Evolutionary conservation across 2,797 vertebrate genomes (phyloP), one percentile per base, ranked within the genome.

Genomic region (Xerus rutilus): DNA sequence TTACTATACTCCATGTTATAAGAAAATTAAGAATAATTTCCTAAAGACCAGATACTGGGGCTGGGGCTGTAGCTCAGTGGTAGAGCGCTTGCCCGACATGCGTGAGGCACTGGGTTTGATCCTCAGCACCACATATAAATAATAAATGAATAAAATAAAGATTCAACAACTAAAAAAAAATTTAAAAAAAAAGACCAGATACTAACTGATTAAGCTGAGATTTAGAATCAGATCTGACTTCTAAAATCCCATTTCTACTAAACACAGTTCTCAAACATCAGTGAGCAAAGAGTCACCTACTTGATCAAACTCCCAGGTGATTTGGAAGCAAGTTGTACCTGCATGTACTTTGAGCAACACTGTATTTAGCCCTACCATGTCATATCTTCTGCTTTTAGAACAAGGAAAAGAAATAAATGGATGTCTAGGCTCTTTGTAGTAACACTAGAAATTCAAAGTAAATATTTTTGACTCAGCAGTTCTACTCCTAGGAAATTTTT

Each of bases 381-480:
- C 79, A 93, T 47, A 59, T 43, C 64, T 84, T 69, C 62, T 32
- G 47, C 78, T 62, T 93, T 81, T 3, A 64, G 77, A 69, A 86
- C 77, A 65, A 82, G 32, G 32, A 95, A 32, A 85, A 77, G 52
- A 88, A 97, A 93, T 21, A 87, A 78, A 89, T 82, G 65, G 81
- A 62, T 77, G 65, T 43, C 76, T 54, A 73, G 39, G 52, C 76
- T 82, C 54, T 90, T 79, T 67, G 49, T 84, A 95, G 77, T 89
- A 87, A 85, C 93, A 89, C 70, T 83, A 86, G 77, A 97, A 89
- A 92, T 79, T 94, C 59, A 67, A 97, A 78, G 69, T 88, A 93
- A 95, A 86, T 78, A 77, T 47, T 91, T 86, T 93, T 84, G 73
- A 85, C 78, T 70, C 32, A 86, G 85, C 5, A 76, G 43, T 76